Base-by-base conservation (phyloP, 2,888 invertebrate species). In the Cotesia congregata region DNA sequence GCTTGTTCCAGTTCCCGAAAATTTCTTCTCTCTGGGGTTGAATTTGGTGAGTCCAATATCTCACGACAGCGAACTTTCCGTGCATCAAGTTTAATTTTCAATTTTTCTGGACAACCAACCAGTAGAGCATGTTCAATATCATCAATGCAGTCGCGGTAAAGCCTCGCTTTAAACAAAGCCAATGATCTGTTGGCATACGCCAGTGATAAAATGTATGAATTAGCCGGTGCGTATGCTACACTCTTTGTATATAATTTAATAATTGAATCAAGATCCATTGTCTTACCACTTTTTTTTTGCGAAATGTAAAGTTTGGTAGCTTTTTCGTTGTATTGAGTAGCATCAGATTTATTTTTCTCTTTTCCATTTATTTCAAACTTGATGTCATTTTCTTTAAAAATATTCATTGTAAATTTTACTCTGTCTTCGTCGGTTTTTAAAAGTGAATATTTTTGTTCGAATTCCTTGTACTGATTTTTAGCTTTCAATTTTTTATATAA, bases 121-220 rank as follows among this genome's bases (percentile, higher is more conserved):
- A 89, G 85, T 7, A 94, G 90, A 0, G 95, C 93, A 83, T 91
- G 88, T 40, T 93, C 89, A 74, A 96, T 94, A 87, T 96, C 96
- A 82, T 90, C 87, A 60, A 95, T 83, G 84, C 94, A 94, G 85
- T 94, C 93, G 20, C 91, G 86, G 86, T 93, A 94, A 68, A 93
- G 91, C 79, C 92, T 90, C 83, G 94, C 90, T 80, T 92, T 91
- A 81, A 92, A 93, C 72, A 95, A 91, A 6, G 94, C 93, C 39
- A 95, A 95, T 64, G 96, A 95, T 83, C 96, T 92, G 86, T 96
- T 96, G 0, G 94, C 93, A 85, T 94, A 92, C 0, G 94, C 94
- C 68, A 94, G 88, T 9, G 92, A 90, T 79, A 94, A 91, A 84
- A 92, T 91, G 80, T 93, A 92, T 12, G 93, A 92, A 64, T 90